Evolutionary conservation across 2,113 vertebrate genomes (phyloP).

Genomic region (Onychostruthus taczanowskii): DNA sequence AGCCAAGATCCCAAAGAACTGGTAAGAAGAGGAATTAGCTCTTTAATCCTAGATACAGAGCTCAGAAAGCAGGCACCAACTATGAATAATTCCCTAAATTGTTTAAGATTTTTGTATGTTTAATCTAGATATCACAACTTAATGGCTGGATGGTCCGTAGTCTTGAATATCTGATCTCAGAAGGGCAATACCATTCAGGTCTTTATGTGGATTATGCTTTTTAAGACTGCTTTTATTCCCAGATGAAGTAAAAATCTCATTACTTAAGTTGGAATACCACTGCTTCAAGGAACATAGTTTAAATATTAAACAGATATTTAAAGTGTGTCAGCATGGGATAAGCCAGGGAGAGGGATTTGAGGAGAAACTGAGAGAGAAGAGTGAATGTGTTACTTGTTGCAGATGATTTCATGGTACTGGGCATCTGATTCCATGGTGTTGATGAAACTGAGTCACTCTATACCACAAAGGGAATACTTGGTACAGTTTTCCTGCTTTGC

Average conservation of each 20-base stretch:
- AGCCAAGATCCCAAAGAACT: background rate
- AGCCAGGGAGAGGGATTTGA: background rate
- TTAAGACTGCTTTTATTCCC: background rate
- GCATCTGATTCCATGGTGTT: background rate
- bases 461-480: background rate
- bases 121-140: background rate
- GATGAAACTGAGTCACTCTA: background rate
- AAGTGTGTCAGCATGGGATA: background rate
- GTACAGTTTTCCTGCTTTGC: background rate
- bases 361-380: background rate
- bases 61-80: background rate
- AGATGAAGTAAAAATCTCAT: background rate
- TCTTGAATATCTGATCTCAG: background rate
- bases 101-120: background rate
- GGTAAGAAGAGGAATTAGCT: background rate
- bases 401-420: background rate
- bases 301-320: background rate
- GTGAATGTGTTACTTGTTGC: background rate
- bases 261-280: background rate
- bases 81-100: background rate
- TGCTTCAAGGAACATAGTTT: background rate
- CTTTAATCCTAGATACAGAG: background rate
- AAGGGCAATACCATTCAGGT: background rate
- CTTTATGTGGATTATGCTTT: background rate
- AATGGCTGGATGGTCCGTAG: background rate